A percentile compares a stretch with the other conserved stretches of the same genome.
phyloP scores from a whole-genome alignment of 2,113 vertebrate genomes.

The Sprattus sprattus region DNA sequence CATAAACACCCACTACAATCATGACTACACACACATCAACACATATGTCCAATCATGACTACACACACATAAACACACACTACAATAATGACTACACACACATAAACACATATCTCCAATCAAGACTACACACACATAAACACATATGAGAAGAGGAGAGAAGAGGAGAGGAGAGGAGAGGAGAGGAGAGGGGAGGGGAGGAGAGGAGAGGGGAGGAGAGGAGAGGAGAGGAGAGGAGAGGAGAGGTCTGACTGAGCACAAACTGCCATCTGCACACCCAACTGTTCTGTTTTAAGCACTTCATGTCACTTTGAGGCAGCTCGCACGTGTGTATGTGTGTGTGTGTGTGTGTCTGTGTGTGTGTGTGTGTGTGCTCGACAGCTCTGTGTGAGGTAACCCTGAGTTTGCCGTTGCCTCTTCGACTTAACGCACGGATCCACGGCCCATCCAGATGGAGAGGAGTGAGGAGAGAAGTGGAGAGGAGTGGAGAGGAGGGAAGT shows the following conservation, averaged over 20 bases:
- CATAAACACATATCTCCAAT: too few relatives aligned
- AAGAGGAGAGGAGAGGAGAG: not conserved
- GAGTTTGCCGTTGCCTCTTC: not conserved
- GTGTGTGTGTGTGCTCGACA: not conserved
- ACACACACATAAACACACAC: not conserved
- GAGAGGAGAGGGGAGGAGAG: too few relatives aligned
- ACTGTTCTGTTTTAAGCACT: not conserved
- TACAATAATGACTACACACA: too few relatives aligned
- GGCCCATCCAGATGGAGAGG: too few relatives aligned
- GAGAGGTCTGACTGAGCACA: not conserved
- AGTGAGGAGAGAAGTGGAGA: too few relatives aligned
- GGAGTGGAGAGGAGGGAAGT: too few relatives aligned
- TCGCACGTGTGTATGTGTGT: not conserved
- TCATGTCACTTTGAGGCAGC: not conserved
- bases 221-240: too few relatives aligned
- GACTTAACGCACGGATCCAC: not conserved
- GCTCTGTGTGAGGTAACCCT: not conserved
- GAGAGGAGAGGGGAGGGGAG: too few relatives aligned
- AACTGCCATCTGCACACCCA: not conserved
- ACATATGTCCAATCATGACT: too few relatives aligned
- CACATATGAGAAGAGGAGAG: not conserved
- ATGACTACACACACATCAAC: too few relatives aligned
- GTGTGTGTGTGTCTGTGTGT: too few relatives aligned
- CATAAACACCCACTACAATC: too few relatives aligned
- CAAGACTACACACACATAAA: not conserved